Evolutionary conservation across 2,113 vertebrate genomes (phyloP), one percentile per base, ranked within the genome.

Genomic region (Oncorhynchus nerka): DNA sequence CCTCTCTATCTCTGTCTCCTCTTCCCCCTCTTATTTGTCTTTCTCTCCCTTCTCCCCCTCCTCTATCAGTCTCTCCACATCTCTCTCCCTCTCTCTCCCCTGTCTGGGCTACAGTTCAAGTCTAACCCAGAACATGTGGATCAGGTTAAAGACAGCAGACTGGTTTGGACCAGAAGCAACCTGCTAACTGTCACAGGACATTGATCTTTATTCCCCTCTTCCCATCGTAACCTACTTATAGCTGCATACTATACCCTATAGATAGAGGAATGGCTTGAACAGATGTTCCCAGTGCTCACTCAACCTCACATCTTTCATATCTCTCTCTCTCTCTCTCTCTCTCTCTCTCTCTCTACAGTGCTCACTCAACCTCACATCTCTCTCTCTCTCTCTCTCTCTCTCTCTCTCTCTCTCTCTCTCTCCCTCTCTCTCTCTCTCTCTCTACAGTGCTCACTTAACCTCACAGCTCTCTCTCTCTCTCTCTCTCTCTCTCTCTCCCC

Each of bases 181-280:
- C 39, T 45, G 39, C 9, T 45, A 86, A 90, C 89, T 89, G 91
- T 92, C 93, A 93, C 88, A 92, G 91, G 82, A 92, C 92, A 93
- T 94, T 93, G 92, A 90, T 93, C 93, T 93, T 92, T 92, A 91
- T 92, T 87, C 79, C 85, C 87, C 83, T 57, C 88, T 89, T 90
- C 90, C 89, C 82, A 76, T 57, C 75, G 68, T 84, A 88, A 45
- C 39, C 39, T 45, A 11, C 39, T 11, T 39, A 9, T 9, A 39
- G 39, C 39, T 39, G 39, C 8, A 39, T 39, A 9, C 39, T 39
- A 39, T 39, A 39, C 90, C 86, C 83, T 87, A 84, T 83, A 84
- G 86, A 83, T 83, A 84, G 86, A 89, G 85, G 80, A 91, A 93
- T 92, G 77, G 83, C 82, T 93, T 92, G 91, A 81, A 88, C 92